Conservation (phyloP, 2,113 vertebrate genomes). For the Cyanoliseus patagonus region DNA sequence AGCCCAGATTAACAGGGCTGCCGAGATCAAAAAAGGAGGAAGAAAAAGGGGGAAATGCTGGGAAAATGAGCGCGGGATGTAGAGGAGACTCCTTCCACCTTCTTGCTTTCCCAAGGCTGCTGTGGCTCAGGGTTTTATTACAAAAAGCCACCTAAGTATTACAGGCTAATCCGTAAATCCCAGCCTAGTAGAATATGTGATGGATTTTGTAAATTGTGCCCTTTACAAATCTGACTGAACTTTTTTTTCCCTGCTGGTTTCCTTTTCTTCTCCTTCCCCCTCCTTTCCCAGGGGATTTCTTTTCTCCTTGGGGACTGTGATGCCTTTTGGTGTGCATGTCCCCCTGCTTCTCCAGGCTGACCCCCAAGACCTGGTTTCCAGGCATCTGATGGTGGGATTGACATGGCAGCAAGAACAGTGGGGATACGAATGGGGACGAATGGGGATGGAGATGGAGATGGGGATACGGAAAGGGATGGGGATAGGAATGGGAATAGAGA, state of each 20-base stretch:
- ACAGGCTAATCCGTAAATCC: constrained; percentile 86
- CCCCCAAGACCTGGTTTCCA: too few relatives aligned
- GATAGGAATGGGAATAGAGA: too few relatives aligned
- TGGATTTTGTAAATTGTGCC: constrained; percentile 88
- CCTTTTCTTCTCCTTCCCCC: background rate
- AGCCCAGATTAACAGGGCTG: constrained; percentile 77
- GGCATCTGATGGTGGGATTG: accelerated
- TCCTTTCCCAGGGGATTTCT: background rate
- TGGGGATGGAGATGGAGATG: background rate
- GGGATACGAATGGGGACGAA: background rate
- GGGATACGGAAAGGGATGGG: background rate
- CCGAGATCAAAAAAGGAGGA: constrained; percentile 50
- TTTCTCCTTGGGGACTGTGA: background rate
- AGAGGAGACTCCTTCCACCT: constrained; percentile 68
- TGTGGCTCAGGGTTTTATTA: constrained; percentile 78
- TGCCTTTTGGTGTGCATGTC: background rate
- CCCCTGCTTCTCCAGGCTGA: background rate
- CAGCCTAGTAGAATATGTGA: constrained; percentile 81
- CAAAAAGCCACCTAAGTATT: constrained; percentile 85
- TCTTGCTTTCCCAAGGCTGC: constrained; percentile 74
- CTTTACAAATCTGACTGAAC: constrained; percentile 88
- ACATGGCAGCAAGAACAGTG: accelerated
- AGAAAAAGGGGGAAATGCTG: constrained; percentile 37
- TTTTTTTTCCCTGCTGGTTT: constrained; percentile 38
- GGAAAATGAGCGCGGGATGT: constrained; percentile 62